Percentiles rank a stretch among this genome's conserved stretches.
Conservation (phyloP, 2,888 invertebrate species). For the Atethmia centrago region DNA sequence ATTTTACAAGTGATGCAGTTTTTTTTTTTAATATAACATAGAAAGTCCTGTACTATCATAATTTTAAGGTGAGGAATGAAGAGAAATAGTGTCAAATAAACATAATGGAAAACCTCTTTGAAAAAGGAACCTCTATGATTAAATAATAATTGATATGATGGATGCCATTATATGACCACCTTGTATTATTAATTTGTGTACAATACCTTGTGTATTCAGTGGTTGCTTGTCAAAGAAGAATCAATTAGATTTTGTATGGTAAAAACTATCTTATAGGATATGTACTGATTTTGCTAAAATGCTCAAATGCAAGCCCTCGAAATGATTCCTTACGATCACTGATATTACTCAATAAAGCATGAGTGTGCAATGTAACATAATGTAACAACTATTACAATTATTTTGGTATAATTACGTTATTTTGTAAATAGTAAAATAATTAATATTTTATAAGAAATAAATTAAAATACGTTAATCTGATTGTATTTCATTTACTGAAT, state of each 20-base stretch:
- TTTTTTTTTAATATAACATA: conserved; percentile 5
- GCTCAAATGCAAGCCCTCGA: background rate
- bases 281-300: conserved; percentile 21
- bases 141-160: background rate
- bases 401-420: conserved; percentile 43
- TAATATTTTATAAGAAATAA: conserved; percentile 71
- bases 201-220: background rate
- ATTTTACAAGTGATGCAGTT: conserved; percentile 42
- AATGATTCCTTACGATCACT: conserved; percentile 20
- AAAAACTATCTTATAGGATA: conserved; percentile 29
- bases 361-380: conserved; percentile 41
- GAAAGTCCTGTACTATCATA: conserved; percentile 28
- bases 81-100: conserved; percentile 6
- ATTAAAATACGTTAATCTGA: conserved; percentile 55
- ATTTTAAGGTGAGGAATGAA: conserved; percentile 10
- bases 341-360: conserved; percentile 39
- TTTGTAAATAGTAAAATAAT: conserved; percentile 68
- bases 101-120: conserved; percentile 5
- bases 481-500: conserved; percentile 60
- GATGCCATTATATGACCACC: background rate
- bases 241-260: conserved; percentile 19
- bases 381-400: conserved; percentile 40
- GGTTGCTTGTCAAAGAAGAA: conserved; percentile 7
- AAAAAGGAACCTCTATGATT: no score
- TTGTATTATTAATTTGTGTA: background rate